These are phyloP conservation scores for Leptatherina wallacei DNA, from an alignment of 2,797 vertebrate species.

Conservation along the genomic window DNA sequence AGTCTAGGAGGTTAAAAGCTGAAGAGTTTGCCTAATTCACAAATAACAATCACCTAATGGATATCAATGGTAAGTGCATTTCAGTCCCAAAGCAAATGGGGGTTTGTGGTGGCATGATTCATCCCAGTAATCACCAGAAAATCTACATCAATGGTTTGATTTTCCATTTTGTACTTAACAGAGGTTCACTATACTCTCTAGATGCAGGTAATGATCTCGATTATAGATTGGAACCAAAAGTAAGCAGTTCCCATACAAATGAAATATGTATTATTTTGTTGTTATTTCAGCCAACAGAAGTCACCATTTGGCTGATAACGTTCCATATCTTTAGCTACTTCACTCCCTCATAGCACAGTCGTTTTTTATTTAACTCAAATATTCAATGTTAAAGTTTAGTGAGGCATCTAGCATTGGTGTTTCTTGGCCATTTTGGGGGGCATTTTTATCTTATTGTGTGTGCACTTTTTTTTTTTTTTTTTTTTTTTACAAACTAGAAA, in stretches of 20 bases:
- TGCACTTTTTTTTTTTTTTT: no score
- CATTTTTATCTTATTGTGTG: no score
- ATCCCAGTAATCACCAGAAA: constrained; percentile 25
- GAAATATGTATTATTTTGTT: neutral
- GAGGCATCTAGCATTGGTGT: no score
- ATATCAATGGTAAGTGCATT: constrained; percentile 22
- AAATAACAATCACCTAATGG: constrained; percentile 46
- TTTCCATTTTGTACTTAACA: constrained; percentile 21
- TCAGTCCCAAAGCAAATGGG: neutral
- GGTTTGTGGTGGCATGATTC: constrained; percentile 16
- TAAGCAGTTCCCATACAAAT: neutral
- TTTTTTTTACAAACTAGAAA: no score
- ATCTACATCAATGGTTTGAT: constrained; percentile 23
- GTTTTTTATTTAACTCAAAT: neutral
- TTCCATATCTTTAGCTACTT: neutral
- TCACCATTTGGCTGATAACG: neutral
- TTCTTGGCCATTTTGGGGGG: no score
- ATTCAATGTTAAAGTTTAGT: neutral
- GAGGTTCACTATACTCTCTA: constrained; percentile 16
- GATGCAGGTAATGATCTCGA: constrained; percentile 31
- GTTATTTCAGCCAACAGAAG: neutral
- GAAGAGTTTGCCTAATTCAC: constrained; percentile 50
- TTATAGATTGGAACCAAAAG: constrained; percentile 25
- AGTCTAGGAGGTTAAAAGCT: constrained; percentile 25
- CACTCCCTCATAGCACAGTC: neutral